Conservation (phyloP, 2,888 invertebrate genomes). For the Stratiomys singularior region DNA sequence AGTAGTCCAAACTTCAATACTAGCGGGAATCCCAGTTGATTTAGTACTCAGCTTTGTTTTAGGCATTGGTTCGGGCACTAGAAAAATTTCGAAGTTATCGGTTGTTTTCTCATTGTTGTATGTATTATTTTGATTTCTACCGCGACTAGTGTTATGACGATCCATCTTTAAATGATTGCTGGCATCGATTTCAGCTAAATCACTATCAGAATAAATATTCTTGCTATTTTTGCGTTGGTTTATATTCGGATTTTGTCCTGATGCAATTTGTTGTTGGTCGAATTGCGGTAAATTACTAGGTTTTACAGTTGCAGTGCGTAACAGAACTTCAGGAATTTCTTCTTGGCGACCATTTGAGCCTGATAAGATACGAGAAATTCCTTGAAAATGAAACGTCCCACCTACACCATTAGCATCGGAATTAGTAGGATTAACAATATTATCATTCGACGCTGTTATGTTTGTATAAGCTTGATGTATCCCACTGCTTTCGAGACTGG, state of each 20-base stretch:
- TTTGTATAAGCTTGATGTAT: neutral
- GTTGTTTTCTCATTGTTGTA: neutral
- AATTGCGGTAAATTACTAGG: slow-evolving; percentile 63
- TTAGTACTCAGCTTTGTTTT: slow-evolving; percentile 57
- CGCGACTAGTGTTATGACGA: neutral
- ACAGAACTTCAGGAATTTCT: slow-evolving; percentile 80
- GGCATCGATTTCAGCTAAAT: slow-evolving; percentile 48
- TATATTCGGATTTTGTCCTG: slow-evolving; percentile 48
- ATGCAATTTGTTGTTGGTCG: slow-evolving; percentile 54
- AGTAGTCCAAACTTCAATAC: neutral
- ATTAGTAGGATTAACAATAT: neutral
- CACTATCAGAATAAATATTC: slow-evolving; percentile 45
- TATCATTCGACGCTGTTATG: neutral
- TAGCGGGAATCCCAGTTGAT: slow-evolving; percentile 53
- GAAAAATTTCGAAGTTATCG: slow-evolving; percentile 46
- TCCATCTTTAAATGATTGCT: neutral
- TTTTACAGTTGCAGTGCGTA: slow-evolving; percentile 74
- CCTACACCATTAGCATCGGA: slow-evolving; percentile 63
- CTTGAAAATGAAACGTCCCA: slow-evolving; percentile 74
- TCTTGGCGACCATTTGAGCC: slow-evolving; percentile 87
- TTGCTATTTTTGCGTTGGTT: slow-evolving; percentile 52
- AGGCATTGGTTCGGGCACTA: slow-evolving; percentile 56
- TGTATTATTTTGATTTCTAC: neutral
- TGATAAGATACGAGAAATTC: slow-evolving; percentile 84
- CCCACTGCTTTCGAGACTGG: slow-evolving; percentile 11